Base-by-base conservation (phyloP, 30 jellyfish, hydroid and myxozoan genomes). In the Phacellophora camtschatica region DNA sequence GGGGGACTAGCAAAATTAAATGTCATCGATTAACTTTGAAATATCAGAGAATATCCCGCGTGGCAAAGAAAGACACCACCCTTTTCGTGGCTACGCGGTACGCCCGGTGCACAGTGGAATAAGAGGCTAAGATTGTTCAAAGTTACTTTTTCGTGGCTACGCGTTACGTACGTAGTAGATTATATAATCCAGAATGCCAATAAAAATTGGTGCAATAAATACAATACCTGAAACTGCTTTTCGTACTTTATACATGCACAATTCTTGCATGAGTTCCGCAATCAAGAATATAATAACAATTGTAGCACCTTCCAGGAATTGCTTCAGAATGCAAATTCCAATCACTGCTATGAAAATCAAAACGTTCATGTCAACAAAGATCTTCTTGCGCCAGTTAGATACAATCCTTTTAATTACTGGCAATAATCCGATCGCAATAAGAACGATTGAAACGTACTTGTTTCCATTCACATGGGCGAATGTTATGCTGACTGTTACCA, bases 211-310 rank as follows among this genome's bases (percentile, higher is more conserved):
- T n/a, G n/a, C n/a, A n/a, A n/a, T n/a, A n/a, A n/a, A n/a, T n/a
- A n/a, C n/a, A 4, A 42, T 53, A 82, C 94, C 94, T 41, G 94
- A 32, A 25, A 82, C 19, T 8, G 32, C 43, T 51, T 82, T 48
- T 32, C 55, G 76, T 3, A 82, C 94, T 54, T 82, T 82, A 31
- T 70, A 68, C 8, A 20, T 8, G 35, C 87, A 66, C 22, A 34
- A 51, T 23, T 53, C 62, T 36, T 66, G 77, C 15, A 82, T 35
- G 10, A 68, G 12, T 22, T 69, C 94, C 20, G 94, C 94, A 34
- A 69, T 61, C 11, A 50, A 28, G 41, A 82, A 82, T n/a, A 82
- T 61, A 41, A 61, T 64, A 25, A 70, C 41, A 53, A 82, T 55
- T 3, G 80, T 66, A n/a, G 57, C 42, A 16, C 81, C 78, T 33